Percentiles rank a stretch among this genome's conserved stretches.
These are phyloP conservation scores for Crocallis elinguaria DNA, from an alignment of 2,888 invertebrate species.

Conservation along the genomic window DNA sequence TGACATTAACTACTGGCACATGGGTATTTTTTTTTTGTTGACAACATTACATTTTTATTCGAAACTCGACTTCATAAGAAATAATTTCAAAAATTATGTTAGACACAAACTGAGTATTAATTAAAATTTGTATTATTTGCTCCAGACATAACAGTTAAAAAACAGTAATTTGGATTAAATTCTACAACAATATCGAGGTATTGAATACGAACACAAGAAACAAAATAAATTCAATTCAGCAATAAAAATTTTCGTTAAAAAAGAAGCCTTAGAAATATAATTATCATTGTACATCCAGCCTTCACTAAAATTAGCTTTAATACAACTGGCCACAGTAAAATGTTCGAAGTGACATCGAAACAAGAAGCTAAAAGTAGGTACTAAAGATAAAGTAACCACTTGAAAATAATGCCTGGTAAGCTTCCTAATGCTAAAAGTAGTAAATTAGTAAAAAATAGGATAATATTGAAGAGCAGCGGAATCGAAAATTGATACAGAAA, in stretches of 20 bases:
- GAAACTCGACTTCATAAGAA: not conserved
- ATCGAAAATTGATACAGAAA: constrained; percentile 55
- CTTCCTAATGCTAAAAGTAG: constrained; percentile 62
- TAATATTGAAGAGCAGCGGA: constrained; percentile 57
- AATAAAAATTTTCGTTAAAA: constrained; percentile 28
- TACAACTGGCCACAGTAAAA: constrained; percentile 81
- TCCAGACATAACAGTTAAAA: not conserved
- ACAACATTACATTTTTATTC: not conserved
- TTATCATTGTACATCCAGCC: constrained; percentile 62
- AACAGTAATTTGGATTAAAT: constrained; percentile 12
- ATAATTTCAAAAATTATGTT: constrained; percentile 9
- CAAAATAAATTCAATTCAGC: constrained; percentile 15
- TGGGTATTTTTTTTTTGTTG: not conserved
- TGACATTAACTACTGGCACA: not conserved
- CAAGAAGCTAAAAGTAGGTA: constrained; percentile 45
- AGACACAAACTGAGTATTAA: constrained; percentile 42
- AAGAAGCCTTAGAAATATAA: constrained; percentile 54
- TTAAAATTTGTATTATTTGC: constrained; percentile 26
- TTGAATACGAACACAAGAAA: constrained; percentile 3
- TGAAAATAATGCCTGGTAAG: constrained; percentile 59
- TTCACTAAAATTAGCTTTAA: constrained; percentile 73
- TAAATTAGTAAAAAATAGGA: constrained; percentile 74
- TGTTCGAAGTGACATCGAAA: constrained; percentile 66
- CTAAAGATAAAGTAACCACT: constrained; percentile 35
- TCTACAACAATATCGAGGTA: constrained; percentile 26